These are phyloP conservation scores for Muricea muricata DNA, from an alignment of 92 coral and sea anemone species.

Conservation along the genomic window DNA sequence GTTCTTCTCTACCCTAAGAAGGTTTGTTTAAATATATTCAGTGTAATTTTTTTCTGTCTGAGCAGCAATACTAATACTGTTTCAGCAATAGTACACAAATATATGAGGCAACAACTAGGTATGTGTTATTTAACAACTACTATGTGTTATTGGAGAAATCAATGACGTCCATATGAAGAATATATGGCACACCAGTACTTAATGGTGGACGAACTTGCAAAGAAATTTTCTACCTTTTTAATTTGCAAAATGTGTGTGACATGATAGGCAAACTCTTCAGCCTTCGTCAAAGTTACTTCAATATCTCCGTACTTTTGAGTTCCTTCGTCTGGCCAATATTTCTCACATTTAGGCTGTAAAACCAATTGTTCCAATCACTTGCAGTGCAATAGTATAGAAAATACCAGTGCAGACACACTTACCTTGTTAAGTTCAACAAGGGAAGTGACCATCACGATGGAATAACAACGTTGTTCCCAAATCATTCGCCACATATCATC, in stretches of 20 bases:
- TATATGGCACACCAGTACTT: no score
- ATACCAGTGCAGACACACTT: not conserved
- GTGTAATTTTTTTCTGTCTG: no score
- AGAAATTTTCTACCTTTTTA: not conserved
- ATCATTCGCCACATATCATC: conserved; percentile 29
- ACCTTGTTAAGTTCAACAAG: conserved; percentile 13
- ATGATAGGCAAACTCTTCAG: conserved; percentile 23
- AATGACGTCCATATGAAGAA: no score
- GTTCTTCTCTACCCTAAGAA: conserved; percentile 54
- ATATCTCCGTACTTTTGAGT: conserved; percentile 16
- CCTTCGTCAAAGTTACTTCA: conserved; percentile 22
- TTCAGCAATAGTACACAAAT: not conserved
- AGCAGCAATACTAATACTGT: not conserved
- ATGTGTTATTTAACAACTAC: no score
- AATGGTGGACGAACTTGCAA: no score
- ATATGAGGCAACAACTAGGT: no score
- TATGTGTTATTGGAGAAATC: no score
- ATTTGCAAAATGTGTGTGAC: not conserved
- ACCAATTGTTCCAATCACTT: not conserved
- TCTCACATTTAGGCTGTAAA: conserved; percentile 37
- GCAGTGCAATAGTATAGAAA: not conserved
- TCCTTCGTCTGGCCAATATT: conserved; percentile 29
- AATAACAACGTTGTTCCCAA: conserved; percentile 19
- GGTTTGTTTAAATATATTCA: no score
- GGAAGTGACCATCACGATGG: conserved; percentile 20